These are phyloP conservation scores for Saturnia pavonia DNA, from an alignment of 2,888 invertebrate genomes.

Conservation along the genomic window DNA sequence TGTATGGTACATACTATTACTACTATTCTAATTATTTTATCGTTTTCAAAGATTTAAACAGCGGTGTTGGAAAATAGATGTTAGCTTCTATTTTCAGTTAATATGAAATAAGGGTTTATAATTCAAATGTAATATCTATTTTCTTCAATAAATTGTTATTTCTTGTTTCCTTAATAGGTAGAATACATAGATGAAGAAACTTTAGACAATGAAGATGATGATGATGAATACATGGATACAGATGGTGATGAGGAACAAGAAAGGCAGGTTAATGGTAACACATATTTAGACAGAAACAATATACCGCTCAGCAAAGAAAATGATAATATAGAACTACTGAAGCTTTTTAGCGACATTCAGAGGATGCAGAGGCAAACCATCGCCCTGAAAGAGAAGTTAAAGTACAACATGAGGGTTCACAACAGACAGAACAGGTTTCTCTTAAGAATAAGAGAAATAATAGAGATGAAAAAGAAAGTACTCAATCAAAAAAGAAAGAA, in stretches of 20 bases:
- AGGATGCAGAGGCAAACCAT: conserved; percentile 66
- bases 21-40: too few relatives aligned
- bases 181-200: conserved; percentile 77
- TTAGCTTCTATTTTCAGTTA: too few relatives aligned
- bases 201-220: conserved; percentile 58
- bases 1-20: too few relatives aligned
- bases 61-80: too few relatives aligned
- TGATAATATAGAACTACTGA: conserved; percentile 56
- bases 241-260: conserved; percentile 47
- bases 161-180: conserved; percentile 47
- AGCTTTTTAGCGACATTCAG: conserved; percentile 71
- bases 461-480: conserved; percentile 65
- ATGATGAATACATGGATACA: conserved; percentile 54
- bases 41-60: too few relatives aligned
- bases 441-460: conserved; percentile 57
- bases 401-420: conserved; percentile 61
- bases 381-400: conserved; percentile 62
- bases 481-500: conserved; percentile 68
- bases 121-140: not conserved
- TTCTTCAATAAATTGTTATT: not conserved
- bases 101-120: too few relatives aligned
- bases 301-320: conserved; percentile 31
- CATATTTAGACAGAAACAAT: conserved; percentile 33
- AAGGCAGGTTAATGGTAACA: conserved; percentile 27
- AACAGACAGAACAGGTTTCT: conserved; percentile 63